Base-by-base conservation (phyloP, 2,888 invertebrate species). In the Torymus texanus region DNA sequence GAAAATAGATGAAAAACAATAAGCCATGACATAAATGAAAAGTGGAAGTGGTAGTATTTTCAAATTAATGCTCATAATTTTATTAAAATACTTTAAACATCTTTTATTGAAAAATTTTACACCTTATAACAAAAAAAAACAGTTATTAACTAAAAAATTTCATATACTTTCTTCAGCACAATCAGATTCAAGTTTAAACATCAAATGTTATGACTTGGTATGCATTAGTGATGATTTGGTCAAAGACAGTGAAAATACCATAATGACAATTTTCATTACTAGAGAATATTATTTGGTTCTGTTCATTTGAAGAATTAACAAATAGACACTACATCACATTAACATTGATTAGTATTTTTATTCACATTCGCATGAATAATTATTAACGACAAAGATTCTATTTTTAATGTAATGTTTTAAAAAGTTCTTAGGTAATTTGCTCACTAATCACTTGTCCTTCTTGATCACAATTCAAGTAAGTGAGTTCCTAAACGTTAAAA, bases 31-130 rank as follows among this genome's bases (percentile, higher is more conserved):
- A 21, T 21, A 41, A 41, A 41, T 41, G 1, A 41, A 41, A 41
- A 1, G 0, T 10, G 11, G 10, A 16, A 56, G 8, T 56, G 14
- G 13, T 8, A 41, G 10, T 8, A 41, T 41, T 63, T 5, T 11
- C 5, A 29, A 66, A 66, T 67, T 14, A 53, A 67, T 51, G 21
- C 12, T 14, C 16, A 29, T 10, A 13, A 29, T 56, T 58, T 68
- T 68, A 16, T 63, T 63, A 55, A 29, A 63, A 73, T 55, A 73
- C 12, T 18, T 55, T 55, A 50, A 73, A 63, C 59, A 18, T 53
- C 11, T 73, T 74, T 74, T 56, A 65, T 74, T 65, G 55, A 74
- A 62, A 74, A 74, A 74, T 56, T 41, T 11, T 65, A 74, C 65
- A 66, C 18, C 55, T 65, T 73, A 73, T 62, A n/a, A 53, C 41